A percentile compares a stretch with the other conserved stretches of the same genome.
Evolutionary conservation across 2,797 vertebrate genomes (phyloP).

Genomic region (Xiphophorus birchmanni): DNA sequence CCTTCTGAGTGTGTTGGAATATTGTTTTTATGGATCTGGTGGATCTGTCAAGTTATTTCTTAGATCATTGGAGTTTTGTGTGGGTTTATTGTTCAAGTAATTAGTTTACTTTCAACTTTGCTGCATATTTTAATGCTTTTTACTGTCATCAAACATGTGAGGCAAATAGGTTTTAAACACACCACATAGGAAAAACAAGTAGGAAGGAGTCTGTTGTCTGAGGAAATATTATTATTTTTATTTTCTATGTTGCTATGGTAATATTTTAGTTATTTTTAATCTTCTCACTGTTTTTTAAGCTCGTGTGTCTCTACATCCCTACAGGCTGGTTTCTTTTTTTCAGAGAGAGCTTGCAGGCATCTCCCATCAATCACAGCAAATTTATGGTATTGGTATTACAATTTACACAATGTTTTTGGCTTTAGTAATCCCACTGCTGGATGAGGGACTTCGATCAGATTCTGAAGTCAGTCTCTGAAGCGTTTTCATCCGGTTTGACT

Average conservation of each 20-base stretch:
- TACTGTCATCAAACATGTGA: neutral
- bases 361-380: neutral
- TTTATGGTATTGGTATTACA: neutral
- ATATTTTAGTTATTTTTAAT: neutral
- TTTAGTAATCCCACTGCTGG: neutral
- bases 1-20: neutral
- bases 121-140: neutral
- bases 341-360: neutral
- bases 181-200: neutral
- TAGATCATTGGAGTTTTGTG: neutral
- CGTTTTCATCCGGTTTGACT: neutral
- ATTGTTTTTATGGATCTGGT: neutral
- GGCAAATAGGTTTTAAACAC: neutral
- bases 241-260: neutral
- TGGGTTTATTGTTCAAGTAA: neutral
- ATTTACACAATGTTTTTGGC: neutral
- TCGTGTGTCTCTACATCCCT: neutral
- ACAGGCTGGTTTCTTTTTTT: neutral
- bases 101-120: neutral
- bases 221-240: neutral
- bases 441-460: neutral
- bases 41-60: neutral
- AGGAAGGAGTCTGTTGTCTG: neutral
- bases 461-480: neutral
- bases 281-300: neutral